These are phyloP conservation scores for Echiichthys vipera DNA, from an alignment of 2,797 vertebrate genomes.

Conservation along the genomic window DNA sequence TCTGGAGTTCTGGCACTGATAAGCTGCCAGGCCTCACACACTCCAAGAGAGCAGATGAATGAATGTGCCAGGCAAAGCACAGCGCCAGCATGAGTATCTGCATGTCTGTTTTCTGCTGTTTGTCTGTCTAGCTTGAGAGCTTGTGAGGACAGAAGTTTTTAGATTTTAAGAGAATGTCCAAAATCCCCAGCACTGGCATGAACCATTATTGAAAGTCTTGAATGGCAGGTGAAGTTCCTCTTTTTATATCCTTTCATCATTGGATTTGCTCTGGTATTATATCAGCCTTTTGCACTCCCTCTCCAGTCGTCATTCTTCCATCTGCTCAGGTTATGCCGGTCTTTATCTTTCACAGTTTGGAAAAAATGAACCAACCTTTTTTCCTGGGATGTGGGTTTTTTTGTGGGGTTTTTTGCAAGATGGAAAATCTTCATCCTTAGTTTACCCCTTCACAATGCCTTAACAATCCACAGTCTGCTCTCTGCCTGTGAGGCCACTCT, in stretches of 20 bases:
- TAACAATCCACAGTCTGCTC: conserved; percentile 79
- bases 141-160: conserved; percentile 21
- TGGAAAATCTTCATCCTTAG: conserved; percentile 82
- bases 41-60: conserved; percentile 73
- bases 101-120: conserved; percentile 47
- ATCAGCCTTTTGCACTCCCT: conserved; percentile 35
- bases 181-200: conserved; percentile 10
- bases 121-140: conserved; percentile 38
- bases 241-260: conserved; percentile 32
- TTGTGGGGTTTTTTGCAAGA: conserved; percentile 65
- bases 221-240: conserved; percentile 37
- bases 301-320: conserved; percentile 53
- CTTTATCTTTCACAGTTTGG: conserved; percentile 63
- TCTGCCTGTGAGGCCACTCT: conserved; percentile 84
- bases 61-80: conserved; percentile 59
- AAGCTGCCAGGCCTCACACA: conserved; percentile 62
- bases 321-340: conserved; percentile 64
- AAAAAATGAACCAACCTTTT: conserved; percentile 70
- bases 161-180: neutral
- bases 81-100: conserved; percentile 63
- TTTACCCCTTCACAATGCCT: conserved; percentile 81
- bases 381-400: conserved; percentile 44
- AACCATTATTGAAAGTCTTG: neutral
- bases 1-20: conserved; percentile 72
- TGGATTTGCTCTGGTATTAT: conserved; percentile 35